Evolutionary conservation across 2,797 vertebrate species (phyloP), one percentile per base, ranked within the genome.

Genomic region (Champsocephalus esox): DNA sequence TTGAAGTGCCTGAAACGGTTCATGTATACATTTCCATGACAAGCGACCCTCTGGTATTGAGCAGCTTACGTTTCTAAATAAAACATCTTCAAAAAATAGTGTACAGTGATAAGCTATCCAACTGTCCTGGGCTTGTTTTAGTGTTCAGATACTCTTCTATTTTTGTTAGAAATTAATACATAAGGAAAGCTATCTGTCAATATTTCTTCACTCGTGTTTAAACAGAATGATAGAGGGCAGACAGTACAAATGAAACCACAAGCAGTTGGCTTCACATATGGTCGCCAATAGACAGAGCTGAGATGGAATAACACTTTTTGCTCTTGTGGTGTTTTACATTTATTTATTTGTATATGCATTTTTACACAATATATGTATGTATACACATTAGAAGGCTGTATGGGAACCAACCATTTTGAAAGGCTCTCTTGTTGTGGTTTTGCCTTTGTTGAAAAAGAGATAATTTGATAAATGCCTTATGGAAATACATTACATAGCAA

Each of bases 281-380:
- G 43, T 52, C 51, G 77, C 75, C 80, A 84, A 55, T 44, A 49
- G 8, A 55, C 13, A 48, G 64, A 67, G 59, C 61, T 74, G 73
- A 85, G 54, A 66, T 55, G 58, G 56, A 87, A 80, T 77, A 72
- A 58, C 73, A 70, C 38, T 52, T 61, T 61, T 68, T 69, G n/a
- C 45, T 81, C 73, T 62, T 48, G 16, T 38, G 34, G 34, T 38
- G 34, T 38, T 38, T 38, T 38, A 38, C 0, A 38, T 38, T 38
- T 8, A 38, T 38, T 38, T 38, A 38, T 38, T 38, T 38, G 34
- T 38, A 38, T 2, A 38, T 38, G 6, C 34, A 38, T 38, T 38
- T 38, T 38, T 2, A 38, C 8, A 9, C 34, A 7, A 7, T 38
- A 8, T 34, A 34, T 8, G 34, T 34, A 38, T 38, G 6, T 38